Evolutionary conservation across 2,797 vertebrate genomes (phyloP), one percentile per base, ranked within the genome.

Genomic region (Xerus rutilus): DNA sequence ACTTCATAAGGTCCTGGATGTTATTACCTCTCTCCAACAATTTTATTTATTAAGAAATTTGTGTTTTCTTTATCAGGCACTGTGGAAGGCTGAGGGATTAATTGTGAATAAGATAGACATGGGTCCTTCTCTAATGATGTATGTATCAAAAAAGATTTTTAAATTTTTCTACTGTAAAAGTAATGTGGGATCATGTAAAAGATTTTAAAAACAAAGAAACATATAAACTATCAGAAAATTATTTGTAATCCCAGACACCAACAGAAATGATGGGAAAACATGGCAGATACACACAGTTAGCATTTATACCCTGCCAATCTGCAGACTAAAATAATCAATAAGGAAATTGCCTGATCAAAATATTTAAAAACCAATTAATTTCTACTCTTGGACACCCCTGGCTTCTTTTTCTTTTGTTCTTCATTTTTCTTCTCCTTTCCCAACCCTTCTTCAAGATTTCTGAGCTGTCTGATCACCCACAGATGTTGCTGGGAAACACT

Each of bases 1-100:
- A 72, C 43, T 69, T 89, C 67, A 72, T 28, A 91, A 28, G 17
- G 74, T 79, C 64, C 49, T 93, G 23, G 30, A 96, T 83, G 73
- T 64, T 90, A 59, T 3, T 47, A 47, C 62, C 2, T 12, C 4
- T 73, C 7, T 0, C 4, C 18, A 49, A 32, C 7, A 77, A 81
- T 64, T 65, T 35, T 30, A 86, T 73, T 88, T 4, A 13, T 78
- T 82, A 70, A 87, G 54, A 94, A 93, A 77, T 9, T 32, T 17
- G 35, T 54, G n/a, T 57, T 14, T 67, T n/a, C 23, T 77, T 5
- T 12, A 23, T 13, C 47, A 74, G 5, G 9, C 23, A 6, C 8
- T 11, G 52, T 20, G n/a, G 64, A 62, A 92, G 69, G 30, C 28
- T 35, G 73, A 23, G 2, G 21, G 12, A 67, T 72, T 23, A 62